Conservation (phyloP, 2,888 invertebrate species). For the Lysandra bellargus region DNA sequence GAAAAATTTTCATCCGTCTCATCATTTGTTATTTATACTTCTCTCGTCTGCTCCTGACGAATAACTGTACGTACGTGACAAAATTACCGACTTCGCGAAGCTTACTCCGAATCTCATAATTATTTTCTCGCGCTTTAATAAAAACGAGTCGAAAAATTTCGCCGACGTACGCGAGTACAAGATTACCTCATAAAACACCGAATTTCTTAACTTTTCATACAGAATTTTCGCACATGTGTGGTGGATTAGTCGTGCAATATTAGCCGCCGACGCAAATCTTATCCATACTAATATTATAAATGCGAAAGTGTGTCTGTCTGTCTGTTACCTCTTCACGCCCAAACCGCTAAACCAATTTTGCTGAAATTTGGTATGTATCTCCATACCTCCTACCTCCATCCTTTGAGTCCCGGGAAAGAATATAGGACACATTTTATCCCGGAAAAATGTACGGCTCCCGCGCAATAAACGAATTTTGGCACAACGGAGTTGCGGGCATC, state of each 20-base stretch:
- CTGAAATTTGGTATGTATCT: too few species aligned
- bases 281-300: too few species aligned
- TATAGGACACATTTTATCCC: too few species aligned
- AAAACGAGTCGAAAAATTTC: constrained; percentile 5
- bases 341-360: too few species aligned
- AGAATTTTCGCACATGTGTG: neutral
- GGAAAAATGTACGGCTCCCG: too few species aligned
- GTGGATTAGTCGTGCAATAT: neutral
- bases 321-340: too few species aligned
- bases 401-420: too few species aligned
- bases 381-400: too few species aligned
- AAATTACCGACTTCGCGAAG: neutral
- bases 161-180: neutral
- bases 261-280: neutral
- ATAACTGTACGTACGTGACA: constrained; percentile 26
- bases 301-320: too few species aligned
- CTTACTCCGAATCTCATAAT: neutral
- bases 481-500: too few species aligned
- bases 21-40: constrained; percentile 14
- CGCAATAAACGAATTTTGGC: too few species aligned
- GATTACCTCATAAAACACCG: neutral
- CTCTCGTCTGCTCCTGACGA: constrained; percentile 7
- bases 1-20: neutral
- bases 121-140: constrained; percentile 18
- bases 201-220: neutral